Evolutionary conservation across 2,797 vertebrate genomes (phyloP).

Genomic region (Sebastes cheni): DNA sequence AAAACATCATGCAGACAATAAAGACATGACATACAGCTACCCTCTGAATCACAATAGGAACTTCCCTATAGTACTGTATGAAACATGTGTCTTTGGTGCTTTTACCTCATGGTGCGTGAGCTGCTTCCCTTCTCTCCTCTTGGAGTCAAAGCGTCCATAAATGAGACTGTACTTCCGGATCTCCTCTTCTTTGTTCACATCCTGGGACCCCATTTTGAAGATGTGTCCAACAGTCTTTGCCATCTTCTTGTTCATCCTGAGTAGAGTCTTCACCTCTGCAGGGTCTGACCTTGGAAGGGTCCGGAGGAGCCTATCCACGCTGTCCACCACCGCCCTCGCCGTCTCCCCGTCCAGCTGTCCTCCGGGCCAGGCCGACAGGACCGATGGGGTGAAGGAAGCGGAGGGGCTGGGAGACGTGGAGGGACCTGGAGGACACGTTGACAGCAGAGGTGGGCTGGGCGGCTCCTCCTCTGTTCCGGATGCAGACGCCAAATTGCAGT

Average conservation of each 20-base stretch:
- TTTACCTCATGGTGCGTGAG: slow-evolving; percentile 96
- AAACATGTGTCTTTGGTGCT: slow-evolving; percentile 13
- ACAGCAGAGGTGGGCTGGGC: slow-evolving; percentile 73
- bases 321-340: slow-evolving; percentile 87
- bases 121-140: slow-evolving; percentile 94
- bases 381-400: slow-evolving; percentile 66
- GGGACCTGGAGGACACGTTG: slow-evolving; percentile 69
- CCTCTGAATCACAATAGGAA: neutral
- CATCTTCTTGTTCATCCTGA: slow-evolving; percentile 96
- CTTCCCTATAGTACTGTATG: neutral
- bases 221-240: slow-evolving; percentile 94
- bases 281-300: slow-evolving; percentile 88
- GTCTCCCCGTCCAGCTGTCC: slow-evolving; percentile 90
- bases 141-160: slow-evolving; percentile 95
- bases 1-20: neutral
- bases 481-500: slow-evolving; percentile 61
- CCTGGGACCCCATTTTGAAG: slow-evolving; percentile 91
- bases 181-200: slow-evolving; percentile 92
- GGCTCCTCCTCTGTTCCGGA: slow-evolving; percentile 86
- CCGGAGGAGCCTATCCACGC: slow-evolving; percentile 89
- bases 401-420: slow-evolving; percentile 77
- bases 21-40: neutral
- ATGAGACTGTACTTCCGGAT: slow-evolving; percentile 96
- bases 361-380: slow-evolving; percentile 77
- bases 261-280: slow-evolving; percentile 86